Base-by-base conservation (phyloP, 2,888 invertebrate species). In the Agrotis segetum region DNA sequence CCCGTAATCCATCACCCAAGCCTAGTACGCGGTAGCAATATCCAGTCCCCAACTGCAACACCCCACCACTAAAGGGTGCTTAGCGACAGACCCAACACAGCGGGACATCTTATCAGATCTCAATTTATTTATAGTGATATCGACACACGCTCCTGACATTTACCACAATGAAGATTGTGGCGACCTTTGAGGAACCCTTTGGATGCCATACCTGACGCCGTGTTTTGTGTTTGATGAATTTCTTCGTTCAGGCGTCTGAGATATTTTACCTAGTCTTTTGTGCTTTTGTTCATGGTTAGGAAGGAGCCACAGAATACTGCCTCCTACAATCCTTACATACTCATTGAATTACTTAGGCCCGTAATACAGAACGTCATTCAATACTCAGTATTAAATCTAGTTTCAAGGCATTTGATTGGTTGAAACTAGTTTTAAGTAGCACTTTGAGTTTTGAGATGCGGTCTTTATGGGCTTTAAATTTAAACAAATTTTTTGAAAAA, bases 101-200 rank as follows among this genome's bases (percentile, higher is more conserved):
- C 44, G 67, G 61, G 34, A 59, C 56, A 59, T 46, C 59, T 79
- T 82, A 85, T 85, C 83, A 71, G 76, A 78, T 78, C 21, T 63
- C 59, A 59, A 71, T 77, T 70, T 84, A 82, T 80, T 74, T 80
- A 72, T 74, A 79, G 65, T 71, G 62, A 75, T 76, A 85, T 80
- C 77, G 75, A 73, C 83, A 79, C 74, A 82, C 75, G 72, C 74
- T 66, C 49, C 74, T 86, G 86, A 81, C 84, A 86, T 86, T 86
- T 86, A 77, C 77, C 62, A 46, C 60, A 29, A 19, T 67, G 69
- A 84, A 84, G 83, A 84, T 77, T 75, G 71, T 70, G 70, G 50
- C 74, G 81, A 86, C 82, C 86, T 86, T 85, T 84, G 44, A 19
- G 67, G 71, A 70, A 76, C 76, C 83, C 83, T 81, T 79, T 74